Evolutionary conservation across 2,797 vertebrate species (phyloP), one percentile per base, ranked within the genome.

Genomic region (Pangasius macronema): DNA sequence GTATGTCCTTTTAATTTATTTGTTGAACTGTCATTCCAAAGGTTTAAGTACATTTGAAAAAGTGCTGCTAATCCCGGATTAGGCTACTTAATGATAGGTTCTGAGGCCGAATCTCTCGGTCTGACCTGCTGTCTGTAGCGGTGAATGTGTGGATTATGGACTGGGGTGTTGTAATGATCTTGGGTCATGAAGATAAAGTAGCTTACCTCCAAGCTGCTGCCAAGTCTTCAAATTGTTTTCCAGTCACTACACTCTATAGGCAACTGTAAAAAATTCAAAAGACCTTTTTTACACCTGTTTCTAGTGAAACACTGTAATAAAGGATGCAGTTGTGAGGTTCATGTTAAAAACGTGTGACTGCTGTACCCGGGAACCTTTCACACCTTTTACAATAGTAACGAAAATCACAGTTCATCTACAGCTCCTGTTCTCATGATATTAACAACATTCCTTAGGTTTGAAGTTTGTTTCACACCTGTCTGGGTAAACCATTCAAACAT

Each of bases 31-130:
- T 77, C 67, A 87, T 77, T 55, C 33, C 46, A 13, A 72, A 82
- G 51, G 36, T 46, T 53, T 57, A 33, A 81, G 59, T 87, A 76
- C 70, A 63, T 90, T 85, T 75, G 87, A 88, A 89, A 80, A 87
- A 88, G 84, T 85, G 77, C 67, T 46, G 46, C 83, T 91, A 91
- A 92, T 91, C 91, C 72, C 33, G 87, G 91, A 90, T 92, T 90
- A 90, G 75, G 59, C 57, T 85, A 65, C 84, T 86, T 82, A 90
- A 86, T 77, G 87, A 89, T 86, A 73, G 84, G 9, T 14, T 87
- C 82, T 30, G 42, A 89, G 87, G 86, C 88, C 61, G 73, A 84
- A 42, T 46, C 76, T 86, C 86, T 88, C 79, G 72, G 67, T 83
- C 61, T 39, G 79, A 77, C 51, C 68, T 77, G 76, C 68, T 83